phyloP scores from a whole-genome alignment of 2,113 vertebrate species.

The Hymenochirus boettgeri region DNA sequence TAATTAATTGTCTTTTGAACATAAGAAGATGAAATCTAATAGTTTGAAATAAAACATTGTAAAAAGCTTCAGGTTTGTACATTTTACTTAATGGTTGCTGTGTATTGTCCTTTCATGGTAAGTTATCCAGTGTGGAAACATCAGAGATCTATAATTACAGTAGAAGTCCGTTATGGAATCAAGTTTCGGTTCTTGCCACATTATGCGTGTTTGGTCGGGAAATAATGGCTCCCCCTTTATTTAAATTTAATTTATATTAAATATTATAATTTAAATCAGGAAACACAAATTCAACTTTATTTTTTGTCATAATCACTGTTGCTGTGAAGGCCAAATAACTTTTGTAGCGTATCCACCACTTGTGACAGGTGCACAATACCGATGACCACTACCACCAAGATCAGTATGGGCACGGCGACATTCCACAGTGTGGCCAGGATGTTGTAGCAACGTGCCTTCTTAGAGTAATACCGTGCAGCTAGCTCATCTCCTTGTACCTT shows the following conservation, averaged over 20 bases:
- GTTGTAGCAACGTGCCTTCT: conserved; percentile 91
- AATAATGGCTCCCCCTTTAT: neutral
- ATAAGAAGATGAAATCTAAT: too few relatives aligned
- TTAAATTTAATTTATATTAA: too few relatives aligned
- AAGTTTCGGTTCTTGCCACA: too few relatives aligned
- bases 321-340: conserved; percentile 72
- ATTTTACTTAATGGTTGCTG: too few relatives aligned
- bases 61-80: too few relatives aligned
- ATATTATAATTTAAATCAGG: too few relatives aligned
- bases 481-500: conserved; percentile 83
- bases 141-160: too few relatives aligned
- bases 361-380: conserved; percentile 82
- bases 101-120: too few relatives aligned
- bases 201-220: neutral
- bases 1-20: too few relatives aligned
- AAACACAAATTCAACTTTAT: neutral
- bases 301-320: conserved; percentile 50
- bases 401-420: conserved; percentile 74
- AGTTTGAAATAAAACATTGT: too few relatives aligned
- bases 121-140: too few relatives aligned
- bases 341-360: conserved; percentile 72
- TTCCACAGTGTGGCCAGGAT: conserved; percentile 84
- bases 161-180: too few relatives aligned
- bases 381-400: conserved; percentile 72
- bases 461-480: conserved; percentile 75